phyloP scores from a whole-genome alignment of 2,797 vertebrate genomes.

The Hylomyscus alleni region DNA sequence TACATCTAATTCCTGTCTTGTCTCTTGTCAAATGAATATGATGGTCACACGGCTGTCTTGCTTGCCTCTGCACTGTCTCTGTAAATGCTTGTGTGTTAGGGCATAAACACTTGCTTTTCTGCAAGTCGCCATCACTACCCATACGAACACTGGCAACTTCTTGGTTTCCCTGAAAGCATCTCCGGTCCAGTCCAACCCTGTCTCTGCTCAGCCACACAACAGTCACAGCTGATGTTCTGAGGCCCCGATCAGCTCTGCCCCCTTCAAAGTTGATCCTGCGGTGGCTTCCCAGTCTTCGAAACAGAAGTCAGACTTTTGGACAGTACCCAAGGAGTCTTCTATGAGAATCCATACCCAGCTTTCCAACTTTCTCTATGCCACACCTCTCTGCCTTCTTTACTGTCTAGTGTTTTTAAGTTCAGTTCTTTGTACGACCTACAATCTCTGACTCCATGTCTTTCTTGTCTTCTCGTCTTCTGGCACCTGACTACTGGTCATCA shows the following conservation, averaged over 20 bases:
- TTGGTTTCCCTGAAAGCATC: neutral
- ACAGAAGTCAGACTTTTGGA: neutral
- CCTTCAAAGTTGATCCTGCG: neutral
- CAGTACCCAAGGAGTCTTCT: neutral
- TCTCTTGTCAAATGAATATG: neutral
- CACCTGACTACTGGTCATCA: neutral
- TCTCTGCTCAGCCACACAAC: neutral
- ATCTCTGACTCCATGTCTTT: neutral
- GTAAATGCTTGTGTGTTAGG: neutral
- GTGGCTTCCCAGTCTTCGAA: neutral
- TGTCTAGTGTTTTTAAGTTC: neutral
- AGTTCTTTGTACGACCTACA: rapidly evolving
- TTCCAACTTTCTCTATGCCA: neutral
- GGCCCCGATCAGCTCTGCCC: neutral
- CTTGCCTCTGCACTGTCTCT: neutral
- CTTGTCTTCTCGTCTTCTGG: neutral
- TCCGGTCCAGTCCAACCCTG: neutral
- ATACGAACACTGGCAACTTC: neutral
- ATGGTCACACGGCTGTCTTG: neutral
- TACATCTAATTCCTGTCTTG: neutral
- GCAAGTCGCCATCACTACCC: neutral
- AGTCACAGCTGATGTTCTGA: neutral
- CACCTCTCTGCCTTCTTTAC: neutral
- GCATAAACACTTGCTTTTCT: neutral
- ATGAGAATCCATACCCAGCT: neutral